A percentile compares a stretch with the other conserved stretches of the same genome.
phyloP scores from a whole-genome alignment of 2,113 vertebrate species.

The Ariopsis seemanni region DNA sequence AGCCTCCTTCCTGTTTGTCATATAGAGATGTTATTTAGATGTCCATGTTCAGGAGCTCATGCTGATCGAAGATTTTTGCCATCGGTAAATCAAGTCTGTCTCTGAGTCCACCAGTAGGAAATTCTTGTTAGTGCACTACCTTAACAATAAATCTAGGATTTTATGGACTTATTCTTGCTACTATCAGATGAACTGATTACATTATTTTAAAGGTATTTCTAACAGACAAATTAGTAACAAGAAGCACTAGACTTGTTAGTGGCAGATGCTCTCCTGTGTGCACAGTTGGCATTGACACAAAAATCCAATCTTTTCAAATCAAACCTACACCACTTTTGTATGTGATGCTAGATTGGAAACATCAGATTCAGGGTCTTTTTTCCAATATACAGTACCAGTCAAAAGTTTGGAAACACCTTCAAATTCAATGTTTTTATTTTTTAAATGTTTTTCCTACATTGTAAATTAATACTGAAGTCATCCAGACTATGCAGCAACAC shows the following conservation, averaged over 20 bases:
- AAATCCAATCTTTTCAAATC: not conserved
- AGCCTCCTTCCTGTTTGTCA: not conserved
- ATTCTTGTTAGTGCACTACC: not conserved
- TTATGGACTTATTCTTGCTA: not conserved
- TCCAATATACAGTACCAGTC: not conserved
- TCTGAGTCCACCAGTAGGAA: not conserved
- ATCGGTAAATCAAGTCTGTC: not conserved
- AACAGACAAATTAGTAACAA: not conserved
- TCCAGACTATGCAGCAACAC: too few relatives aligned
- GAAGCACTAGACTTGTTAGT: too few relatives aligned
- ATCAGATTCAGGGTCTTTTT: not conserved
- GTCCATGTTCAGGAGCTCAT: not conserved
- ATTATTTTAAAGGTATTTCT: not conserved
- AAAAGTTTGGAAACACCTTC: too few relatives aligned
- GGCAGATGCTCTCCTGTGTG: not conserved
- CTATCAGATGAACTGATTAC: not conserved
- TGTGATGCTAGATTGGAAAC: not conserved
- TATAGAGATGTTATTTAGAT: not conserved
- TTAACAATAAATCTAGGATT: not conserved
- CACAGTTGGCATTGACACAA: not conserved
- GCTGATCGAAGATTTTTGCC: not conserved
- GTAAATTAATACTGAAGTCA: too few relatives aligned
- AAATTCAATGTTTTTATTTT: too few relatives aligned
- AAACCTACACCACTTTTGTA: not conserved
- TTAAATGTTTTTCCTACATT: too few relatives aligned